Base-by-base conservation (phyloP, 2,888 invertebrate species). In the Aplocera efformata region DNA sequence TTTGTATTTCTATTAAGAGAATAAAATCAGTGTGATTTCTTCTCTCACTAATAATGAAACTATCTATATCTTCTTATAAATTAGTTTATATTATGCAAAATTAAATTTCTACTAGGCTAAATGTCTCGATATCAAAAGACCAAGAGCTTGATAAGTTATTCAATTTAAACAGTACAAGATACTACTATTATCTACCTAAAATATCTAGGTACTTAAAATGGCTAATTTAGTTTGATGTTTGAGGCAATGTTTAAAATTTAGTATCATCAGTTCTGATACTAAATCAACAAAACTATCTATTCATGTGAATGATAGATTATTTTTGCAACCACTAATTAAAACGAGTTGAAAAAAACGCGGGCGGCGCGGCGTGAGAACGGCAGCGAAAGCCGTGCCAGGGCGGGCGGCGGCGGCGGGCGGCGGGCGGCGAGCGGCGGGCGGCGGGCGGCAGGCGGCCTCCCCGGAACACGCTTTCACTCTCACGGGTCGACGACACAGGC, bases 381-480 rank as follows among this genome's bases (percentile, higher is more conserved):
- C 72, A 84, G 88, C 83, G 81, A 84, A 88, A 80, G 88, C 79
- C 80, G 63, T 64, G 72, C 68, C 70, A 67, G 79, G 82, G 78
- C 72, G 79, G 80, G 79, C 70, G 76, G 78, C 68, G 58, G 38
- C 58, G 52, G 58, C 57, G 66, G n/a, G n/a, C n/a, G 82, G 78
- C 72, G 79, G 80, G 79, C n/a, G n/a, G n/a, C n/a, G 79, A 81
- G 78, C 72, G 79, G 80, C 79, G 69, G 76, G 78, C 68, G 58
- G 76, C 77, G 68, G 58, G 39, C 58, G 52, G 58, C 57, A 65
- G 53, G 62, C 58, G 52, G 69, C 78, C 82, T 72, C 80, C 83
- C 82, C 83, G 82, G 84, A 84, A 83, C 77, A 71, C 67, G 80
- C 81, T 82, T 84, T 82, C 84, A 83, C 85, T 85, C 82, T 81